Percentiles rank a stretch among this genome's conserved stretches.
phyloP scores from a whole-genome alignment of 2,888 invertebrate species.

The Escarpia spicata region DNA sequence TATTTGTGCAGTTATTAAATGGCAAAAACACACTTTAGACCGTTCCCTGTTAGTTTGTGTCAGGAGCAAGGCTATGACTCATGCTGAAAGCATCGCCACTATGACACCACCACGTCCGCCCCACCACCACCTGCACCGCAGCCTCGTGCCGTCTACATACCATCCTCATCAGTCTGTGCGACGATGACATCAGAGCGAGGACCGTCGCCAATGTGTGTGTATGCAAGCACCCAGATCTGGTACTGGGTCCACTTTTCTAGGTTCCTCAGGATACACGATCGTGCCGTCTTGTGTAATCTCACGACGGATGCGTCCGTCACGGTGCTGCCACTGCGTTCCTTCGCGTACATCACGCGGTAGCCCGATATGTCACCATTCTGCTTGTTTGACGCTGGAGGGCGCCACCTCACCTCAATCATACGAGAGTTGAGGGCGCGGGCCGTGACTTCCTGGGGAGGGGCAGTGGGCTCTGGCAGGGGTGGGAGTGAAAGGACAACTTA shows the following conservation, averaged over 20 bases:
- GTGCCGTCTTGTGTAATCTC: conserved; percentile 54
- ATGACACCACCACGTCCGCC: background rate
- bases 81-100: background rate
- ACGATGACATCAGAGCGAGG: conserved; percentile 89
- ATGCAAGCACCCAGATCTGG: conserved; percentile 83
- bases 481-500: background rate
- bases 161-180: conserved; percentile 96
- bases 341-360: conserved; percentile 56
- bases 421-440: conserved; percentile 89
- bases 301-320: conserved; percentile 71
- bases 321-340: conserved; percentile 63
- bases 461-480: conserved; percentile 83
- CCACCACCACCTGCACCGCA: background rate
- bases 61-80: background rate
- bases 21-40: background rate
- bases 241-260: conserved; percentile 95
- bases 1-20: too few relatives aligned
- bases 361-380: conserved; percentile 77
- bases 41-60: background rate
- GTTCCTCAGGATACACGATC: conserved; percentile 62
- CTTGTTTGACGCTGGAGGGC: conserved; percentile 88
- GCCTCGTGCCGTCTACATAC: conserved; percentile 74
- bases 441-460: conserved; percentile 92
- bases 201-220: conserved; percentile 86
- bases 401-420: conserved; percentile 86